phyloP scores from a whole-genome alignment of 2,797 vertebrate genomes.

The Anguilla marmorata region DNA sequence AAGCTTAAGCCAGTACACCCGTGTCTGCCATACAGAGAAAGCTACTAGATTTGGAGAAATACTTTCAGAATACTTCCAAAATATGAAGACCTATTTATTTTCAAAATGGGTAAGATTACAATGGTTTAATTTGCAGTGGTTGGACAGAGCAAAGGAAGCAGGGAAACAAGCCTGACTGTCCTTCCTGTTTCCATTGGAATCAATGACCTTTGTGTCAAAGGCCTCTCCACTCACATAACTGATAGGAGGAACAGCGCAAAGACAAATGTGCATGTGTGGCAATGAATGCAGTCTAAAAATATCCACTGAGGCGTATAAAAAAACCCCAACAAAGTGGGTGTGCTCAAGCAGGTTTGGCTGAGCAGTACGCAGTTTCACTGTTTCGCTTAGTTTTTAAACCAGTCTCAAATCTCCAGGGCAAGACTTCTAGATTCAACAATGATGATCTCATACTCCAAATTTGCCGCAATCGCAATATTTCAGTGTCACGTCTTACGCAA shows the following conservation, averaged over 20 bases:
- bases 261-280: constrained; percentile 1
- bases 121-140: background rate
- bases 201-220: background rate
- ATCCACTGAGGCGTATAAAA: background rate
- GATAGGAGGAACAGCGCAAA: background rate
- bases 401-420: background rate
- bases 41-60: background rate
- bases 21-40: background rate
- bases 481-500: background rate
- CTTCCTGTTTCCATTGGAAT: background rate
- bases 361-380: background rate
- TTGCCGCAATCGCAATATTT: background rate
- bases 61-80: background rate
- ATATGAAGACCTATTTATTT: background rate
- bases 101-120: background rate
- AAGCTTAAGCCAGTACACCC: background rate
- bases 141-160: background rate
- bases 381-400: background rate
- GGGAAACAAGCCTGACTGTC: background rate
- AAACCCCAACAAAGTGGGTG: background rate
- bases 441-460: background rate
- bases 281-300: constrained; percentile 19
- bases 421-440: background rate
- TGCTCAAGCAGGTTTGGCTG: background rate
- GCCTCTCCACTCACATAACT: background rate